Evolutionary conservation across 2,797 vertebrate genomes (phyloP), one percentile per base, ranked within the genome.

Genomic region (Parauchenoglanis punctatus): DNA sequence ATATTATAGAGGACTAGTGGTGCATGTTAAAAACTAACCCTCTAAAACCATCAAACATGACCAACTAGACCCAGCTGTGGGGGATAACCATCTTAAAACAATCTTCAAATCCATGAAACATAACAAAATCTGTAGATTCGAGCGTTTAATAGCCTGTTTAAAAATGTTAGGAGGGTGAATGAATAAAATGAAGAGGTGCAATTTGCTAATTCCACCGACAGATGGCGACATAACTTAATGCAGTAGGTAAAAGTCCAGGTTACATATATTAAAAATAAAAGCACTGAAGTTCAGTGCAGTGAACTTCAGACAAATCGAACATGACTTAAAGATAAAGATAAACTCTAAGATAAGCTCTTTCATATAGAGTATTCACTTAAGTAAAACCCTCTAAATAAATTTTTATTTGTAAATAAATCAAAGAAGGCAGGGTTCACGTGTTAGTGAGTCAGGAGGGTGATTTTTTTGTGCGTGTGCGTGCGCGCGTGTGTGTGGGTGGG

Each of bases 151-250:
- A 67, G 28, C 31, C 15, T 40, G 40, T 40, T 40, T 40, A 40
- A 40, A 7, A 17, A 68, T 35, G 7, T 68, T 17, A 40, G 6
- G n/a, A 78, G 15, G 25, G 5, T 6, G 11, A 81, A 61, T 1
- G 1, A 59, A 81, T 81, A 1, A 61, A 61, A 61, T 25, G 23
- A n/a, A 8, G 56, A 28, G 18, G 28, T 82, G 80, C 40, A 83
- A 31, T 68, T 35, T 35, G 18, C 10, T 35, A 3, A 68, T 31
- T 73, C 0, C 4, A 25, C 63, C 87, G 86, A 65, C 52, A 85
- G 88, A 56, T 76, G 90, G 85, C 85, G 78, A 49, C 46, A 15
- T 31, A 61, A 75, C 11, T 10, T 28, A 58, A 65, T 15, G 18
- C 31, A 31, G 6, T 15, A 49, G 7, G 17, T 3, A 10, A 52